Conservation (phyloP, 2,888 invertebrate species). For the Rhingia campestris region DNA sequence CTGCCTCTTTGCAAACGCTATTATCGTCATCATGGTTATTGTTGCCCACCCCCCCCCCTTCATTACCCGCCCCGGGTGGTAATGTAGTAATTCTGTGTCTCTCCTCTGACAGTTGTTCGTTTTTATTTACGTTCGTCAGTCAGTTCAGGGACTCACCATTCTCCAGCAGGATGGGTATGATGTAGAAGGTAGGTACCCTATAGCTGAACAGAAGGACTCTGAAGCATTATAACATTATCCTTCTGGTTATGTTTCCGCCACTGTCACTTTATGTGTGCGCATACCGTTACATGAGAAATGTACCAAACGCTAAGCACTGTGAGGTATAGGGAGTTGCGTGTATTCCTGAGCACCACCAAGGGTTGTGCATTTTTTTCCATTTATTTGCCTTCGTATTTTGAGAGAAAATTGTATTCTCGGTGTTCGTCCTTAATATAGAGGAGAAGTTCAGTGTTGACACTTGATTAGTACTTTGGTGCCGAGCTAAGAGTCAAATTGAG, state of each 20-base stretch:
- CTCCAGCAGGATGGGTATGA: constrained; percentile 1
- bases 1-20: not conserved
- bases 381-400: constrained; percentile 26
- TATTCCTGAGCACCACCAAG: constrained; percentile 44
- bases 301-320: constrained; percentile 50
- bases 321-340: constrained; percentile 22
- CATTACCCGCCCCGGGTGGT: constrained; percentile 36
- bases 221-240: constrained; percentile 82
- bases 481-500: no score
- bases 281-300: constrained; percentile 71
- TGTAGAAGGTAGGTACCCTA: constrained; percentile 12
- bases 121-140: constrained; percentile 70
- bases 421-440: constrained; percentile 28
- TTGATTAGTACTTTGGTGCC: not conserved
- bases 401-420: constrained; percentile 59
- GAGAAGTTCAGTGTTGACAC: constrained; percentile 27
- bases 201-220: constrained; percentile 77
- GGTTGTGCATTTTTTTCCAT: constrained; percentile 27
- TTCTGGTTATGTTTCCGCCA: constrained; percentile 82
- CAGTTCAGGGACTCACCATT: constrained; percentile 31
- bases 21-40: constrained; percentile 19
- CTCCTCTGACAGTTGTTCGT: constrained; percentile 58
- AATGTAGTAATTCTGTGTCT: constrained; percentile 55
- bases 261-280: constrained; percentile 76
- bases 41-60: constrained; percentile 1